Evolutionary conservation across 37 sponge, comb jelly and placozoan species (phyloP).

Genomic region (Oopsacas minuta): DNA sequence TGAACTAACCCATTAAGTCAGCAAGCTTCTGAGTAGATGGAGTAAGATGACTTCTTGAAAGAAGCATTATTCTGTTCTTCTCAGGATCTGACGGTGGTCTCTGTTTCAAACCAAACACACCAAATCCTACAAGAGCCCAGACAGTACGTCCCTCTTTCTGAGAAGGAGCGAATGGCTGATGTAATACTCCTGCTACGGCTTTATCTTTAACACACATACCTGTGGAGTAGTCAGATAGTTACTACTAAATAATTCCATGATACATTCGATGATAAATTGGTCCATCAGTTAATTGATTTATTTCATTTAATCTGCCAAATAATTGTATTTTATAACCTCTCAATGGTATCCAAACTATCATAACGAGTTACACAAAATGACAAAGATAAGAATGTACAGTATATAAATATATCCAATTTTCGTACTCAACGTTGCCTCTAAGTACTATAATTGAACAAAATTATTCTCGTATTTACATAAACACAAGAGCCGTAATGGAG

Average conservation of each 20-base stretch:
- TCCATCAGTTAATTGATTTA: no score
- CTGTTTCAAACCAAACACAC: constrained; percentile 35
- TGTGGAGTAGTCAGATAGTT: constrained; percentile 10
- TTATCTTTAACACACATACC: constrained; percentile 66
- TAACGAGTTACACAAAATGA: no score
- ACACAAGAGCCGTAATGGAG: no score
- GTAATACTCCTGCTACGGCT: constrained; percentile 78
- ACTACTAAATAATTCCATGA: neutral
- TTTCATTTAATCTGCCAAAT: no score
- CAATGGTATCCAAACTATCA: no score
- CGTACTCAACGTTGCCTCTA: no score
- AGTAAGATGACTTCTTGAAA: neutral
- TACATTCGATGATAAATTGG: no score
- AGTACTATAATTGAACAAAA: no score
- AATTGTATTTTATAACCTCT: no score
- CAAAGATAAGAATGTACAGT: no score
- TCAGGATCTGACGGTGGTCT: neutral
- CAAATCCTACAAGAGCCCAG: constrained; percentile 79
- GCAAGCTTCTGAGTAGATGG: constrained; percentile 26
- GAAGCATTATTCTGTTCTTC: neutral
- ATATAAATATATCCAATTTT: no score
- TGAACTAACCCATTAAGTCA: constrained; percentile 19
- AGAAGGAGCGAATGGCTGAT: constrained; percentile 60
- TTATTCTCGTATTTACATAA: no score
- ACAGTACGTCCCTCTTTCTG: constrained; percentile 45